Evolutionary conservation across 2,797 vertebrate species (phyloP).

Genomic region (Rhynchonycteris naso): DNA sequence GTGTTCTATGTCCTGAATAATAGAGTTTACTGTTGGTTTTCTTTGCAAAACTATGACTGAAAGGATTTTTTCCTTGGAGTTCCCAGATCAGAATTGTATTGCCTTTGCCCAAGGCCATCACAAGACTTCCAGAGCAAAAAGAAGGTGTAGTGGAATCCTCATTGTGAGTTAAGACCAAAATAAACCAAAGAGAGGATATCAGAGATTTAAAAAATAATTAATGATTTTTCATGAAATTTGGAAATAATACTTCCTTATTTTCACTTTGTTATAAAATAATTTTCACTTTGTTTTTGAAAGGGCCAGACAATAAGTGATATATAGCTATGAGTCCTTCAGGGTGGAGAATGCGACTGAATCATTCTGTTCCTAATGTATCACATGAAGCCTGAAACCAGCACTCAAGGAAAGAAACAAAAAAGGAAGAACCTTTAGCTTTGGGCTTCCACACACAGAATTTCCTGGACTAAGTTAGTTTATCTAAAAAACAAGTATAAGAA

Average conservation of each 20-base stretch:
- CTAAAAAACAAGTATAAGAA: not conserved
- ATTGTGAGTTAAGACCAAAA: not conserved
- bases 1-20: not conserved
- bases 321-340: not conserved
- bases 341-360: not conserved
- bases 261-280: not conserved
- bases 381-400: not conserved
- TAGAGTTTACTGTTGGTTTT: not conserved
- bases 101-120: not conserved
- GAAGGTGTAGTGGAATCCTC: not conserved
- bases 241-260: not conserved
- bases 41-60: not conserved
- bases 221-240: not conserved
- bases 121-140: slow-evolving; percentile 14
- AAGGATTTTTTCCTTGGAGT: slow-evolving; percentile 17
- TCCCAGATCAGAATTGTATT: slow-evolving; percentile 13
- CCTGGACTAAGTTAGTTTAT: not conserved
- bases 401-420: not conserved
- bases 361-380: not conserved
- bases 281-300: not conserved
- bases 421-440: not conserved
- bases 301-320: not conserved
- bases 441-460: not conserved
- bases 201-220: not conserved
- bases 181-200: not conserved